These are phyloP conservation scores for Tricholaema leucomelas DNA, from an alignment of 2,113 vertebrate genomes.

Conservation along the genomic window DNA sequence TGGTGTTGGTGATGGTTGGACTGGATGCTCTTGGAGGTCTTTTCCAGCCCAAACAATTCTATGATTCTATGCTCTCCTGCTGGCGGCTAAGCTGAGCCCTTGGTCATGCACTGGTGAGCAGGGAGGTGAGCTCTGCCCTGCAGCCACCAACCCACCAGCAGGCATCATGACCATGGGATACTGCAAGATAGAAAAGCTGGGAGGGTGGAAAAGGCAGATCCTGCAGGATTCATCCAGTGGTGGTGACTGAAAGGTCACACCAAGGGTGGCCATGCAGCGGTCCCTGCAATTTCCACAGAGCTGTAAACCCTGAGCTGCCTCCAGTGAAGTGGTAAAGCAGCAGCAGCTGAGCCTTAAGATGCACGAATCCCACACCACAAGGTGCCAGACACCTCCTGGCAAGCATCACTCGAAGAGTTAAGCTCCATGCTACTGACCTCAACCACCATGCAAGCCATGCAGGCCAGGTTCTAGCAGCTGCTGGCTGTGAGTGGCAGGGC, in stretches of 20 bases:
- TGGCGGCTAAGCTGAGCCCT: background rate
- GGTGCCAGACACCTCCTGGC: slow-evolving; percentile 58
- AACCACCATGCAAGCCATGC: background rate
- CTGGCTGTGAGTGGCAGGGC: background rate
- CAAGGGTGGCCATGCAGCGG: slow-evolving; percentile 57
- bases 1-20: too few species aligned
- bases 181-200: background rate
- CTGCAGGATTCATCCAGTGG: slow-evolving; percentile 40
- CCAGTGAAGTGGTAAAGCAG: slow-evolving; percentile 28
- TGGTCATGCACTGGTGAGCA: rapidly evolving
- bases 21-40: too few species aligned
- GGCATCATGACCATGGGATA: background rate
- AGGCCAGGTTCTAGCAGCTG: background rate
- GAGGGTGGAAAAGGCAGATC: slow-evolving; percentile 47
- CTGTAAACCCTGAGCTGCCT: slow-evolving; percentile 37
- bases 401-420: slow-evolving; percentile 25
- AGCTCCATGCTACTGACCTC: slow-evolving; percentile 43
- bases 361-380: slow-evolving; percentile 38
- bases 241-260: slow-evolving; percentile 56
- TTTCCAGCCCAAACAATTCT: too few species aligned
- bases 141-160: background rate
- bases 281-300: slow-evolving; percentile 56
- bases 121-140: background rate
- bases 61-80: background rate
- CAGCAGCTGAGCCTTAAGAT: slow-evolving; percentile 56